A percentile compares a stretch with the other conserved stretches of the same genome.
Conservation (phyloP, 2,113 vertebrate genomes). For the Vombatus ursinus region DNA sequence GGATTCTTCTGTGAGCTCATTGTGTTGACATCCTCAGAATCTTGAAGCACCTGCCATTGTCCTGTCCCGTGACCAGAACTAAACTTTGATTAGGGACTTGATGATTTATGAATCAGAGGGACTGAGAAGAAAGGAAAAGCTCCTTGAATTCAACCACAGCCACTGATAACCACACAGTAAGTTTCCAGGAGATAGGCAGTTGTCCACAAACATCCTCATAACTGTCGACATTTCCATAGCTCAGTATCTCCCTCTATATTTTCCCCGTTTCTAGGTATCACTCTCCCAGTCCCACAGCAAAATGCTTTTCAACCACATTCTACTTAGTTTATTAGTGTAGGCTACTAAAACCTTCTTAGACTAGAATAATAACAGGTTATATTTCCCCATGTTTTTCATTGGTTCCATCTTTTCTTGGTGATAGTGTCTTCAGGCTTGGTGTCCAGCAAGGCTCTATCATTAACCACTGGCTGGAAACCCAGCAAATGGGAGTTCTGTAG, state of each 20-base stretch:
- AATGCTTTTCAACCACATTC: constrained; percentile 15
- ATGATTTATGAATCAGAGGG: neutral
- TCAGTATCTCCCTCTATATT: constrained; percentile 10
- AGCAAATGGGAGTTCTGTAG: neutral
- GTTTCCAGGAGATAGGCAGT: constrained; percentile 29
- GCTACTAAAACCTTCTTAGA: neutral
- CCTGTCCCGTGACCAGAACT: neutral
- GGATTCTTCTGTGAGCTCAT: neutral
- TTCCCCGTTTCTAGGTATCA: neutral
- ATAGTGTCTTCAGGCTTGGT: neutral
- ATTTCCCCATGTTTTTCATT: neutral
- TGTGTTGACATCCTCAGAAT: constrained; percentile 1
- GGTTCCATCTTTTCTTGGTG: constrained; percentile 18
- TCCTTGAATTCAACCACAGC: neutral
- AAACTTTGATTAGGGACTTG: constrained; percentile 16
- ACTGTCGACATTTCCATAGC: neutral
- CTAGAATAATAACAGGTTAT: neutral
- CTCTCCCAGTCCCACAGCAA: constrained; percentile 23
- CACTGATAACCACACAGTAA: neutral
- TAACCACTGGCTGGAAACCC: neutral
- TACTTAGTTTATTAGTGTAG: constrained; percentile 4
- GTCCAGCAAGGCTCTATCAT: neutral
- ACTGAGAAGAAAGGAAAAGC: constrained; percentile 13
- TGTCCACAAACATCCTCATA: constrained; percentile 22
- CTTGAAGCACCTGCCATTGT: constrained; percentile 13